phyloP scores from a whole-genome alignment of 2,888 invertebrate species.

The Noctuana brunneofusca region DNA sequence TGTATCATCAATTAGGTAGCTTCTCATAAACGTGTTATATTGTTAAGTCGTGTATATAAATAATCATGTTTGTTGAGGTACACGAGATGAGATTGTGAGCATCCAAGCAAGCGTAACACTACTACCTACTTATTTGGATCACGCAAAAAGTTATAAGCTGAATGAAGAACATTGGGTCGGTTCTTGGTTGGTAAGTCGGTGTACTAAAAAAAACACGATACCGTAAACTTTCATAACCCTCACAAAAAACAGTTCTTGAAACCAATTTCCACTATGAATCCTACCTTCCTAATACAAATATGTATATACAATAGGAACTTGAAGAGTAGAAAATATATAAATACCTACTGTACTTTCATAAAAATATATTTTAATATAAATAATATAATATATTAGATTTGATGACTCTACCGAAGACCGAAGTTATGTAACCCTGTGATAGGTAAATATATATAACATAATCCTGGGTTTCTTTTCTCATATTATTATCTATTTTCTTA shows the following conservation, averaged over 20 bases:
- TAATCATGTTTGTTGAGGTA: slow-evolving; percentile 3
- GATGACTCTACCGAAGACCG: too few relatives aligned
- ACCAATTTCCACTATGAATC: not conserved
- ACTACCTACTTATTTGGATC: not conserved
- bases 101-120: slow-evolving; percentile 16
- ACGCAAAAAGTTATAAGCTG: slow-evolving; percentile 17
- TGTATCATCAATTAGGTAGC: not conserved
- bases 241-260: not conserved
- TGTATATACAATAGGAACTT: too few relatives aligned
- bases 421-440: too few relatives aligned
- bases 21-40: not conserved
- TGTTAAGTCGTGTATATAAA: not conserved
- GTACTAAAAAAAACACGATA: not conserved
- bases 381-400: too few relatives aligned
- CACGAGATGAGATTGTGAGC: slow-evolving; percentile 9
- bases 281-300: too few relatives aligned
- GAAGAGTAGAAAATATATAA: too few relatives aligned
- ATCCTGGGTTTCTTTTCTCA: too few relatives aligned
- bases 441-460: too few relatives aligned
- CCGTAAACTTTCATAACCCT: not conserved
- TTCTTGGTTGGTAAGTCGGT: too few relatives aligned
- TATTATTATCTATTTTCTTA: too few relatives aligned
- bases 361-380: too few relatives aligned
- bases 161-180: slow-evolving; percentile 13
- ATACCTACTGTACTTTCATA: too few relatives aligned